phyloP scores from a whole-genome alignment of 2,797 vertebrate species.

The Mus minutoides region DNA sequence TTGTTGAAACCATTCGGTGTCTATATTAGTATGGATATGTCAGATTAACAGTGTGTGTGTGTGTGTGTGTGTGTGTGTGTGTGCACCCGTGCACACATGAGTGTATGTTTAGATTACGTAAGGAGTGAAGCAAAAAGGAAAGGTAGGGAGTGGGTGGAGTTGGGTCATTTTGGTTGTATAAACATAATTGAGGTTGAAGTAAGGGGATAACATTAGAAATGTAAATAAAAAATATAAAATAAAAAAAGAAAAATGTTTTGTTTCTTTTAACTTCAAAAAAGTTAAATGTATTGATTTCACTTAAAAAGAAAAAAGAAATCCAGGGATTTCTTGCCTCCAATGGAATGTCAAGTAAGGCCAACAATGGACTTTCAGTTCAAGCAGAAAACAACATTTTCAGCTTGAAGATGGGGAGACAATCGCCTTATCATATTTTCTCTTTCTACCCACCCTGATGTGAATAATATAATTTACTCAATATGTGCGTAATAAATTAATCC shows the following conservation, averaged over 20 bases:
- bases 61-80: not conserved
- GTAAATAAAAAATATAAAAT: too few species aligned
- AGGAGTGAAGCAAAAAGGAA: too few species aligned
- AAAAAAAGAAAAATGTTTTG: too few species aligned
- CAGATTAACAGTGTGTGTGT: not conserved
- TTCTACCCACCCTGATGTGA: not conserved
- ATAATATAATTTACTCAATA: not conserved
- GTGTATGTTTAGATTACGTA: not conserved
- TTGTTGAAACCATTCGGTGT: not conserved
- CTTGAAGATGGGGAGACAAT: not conserved
- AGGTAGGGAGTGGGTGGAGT: too few species aligned
- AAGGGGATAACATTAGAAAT: too few species aligned
- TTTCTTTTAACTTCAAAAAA: too few species aligned
- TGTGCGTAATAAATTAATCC: not conserved
- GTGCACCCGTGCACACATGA: too few species aligned
- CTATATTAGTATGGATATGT: not conserved
- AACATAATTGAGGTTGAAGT: not conserved
- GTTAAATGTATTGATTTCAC: too few species aligned
- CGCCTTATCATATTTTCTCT: not conserved
- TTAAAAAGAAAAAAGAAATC: not conserved
- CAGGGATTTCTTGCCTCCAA: not conserved
- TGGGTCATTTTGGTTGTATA: not conserved
- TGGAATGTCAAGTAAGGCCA: not conserved
- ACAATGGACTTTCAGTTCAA: not conserved
- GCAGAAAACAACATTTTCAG: not conserved